Conservation (phyloP, 2,797 vertebrate genomes). For the Kryptopterus vitreolus region DNA sequence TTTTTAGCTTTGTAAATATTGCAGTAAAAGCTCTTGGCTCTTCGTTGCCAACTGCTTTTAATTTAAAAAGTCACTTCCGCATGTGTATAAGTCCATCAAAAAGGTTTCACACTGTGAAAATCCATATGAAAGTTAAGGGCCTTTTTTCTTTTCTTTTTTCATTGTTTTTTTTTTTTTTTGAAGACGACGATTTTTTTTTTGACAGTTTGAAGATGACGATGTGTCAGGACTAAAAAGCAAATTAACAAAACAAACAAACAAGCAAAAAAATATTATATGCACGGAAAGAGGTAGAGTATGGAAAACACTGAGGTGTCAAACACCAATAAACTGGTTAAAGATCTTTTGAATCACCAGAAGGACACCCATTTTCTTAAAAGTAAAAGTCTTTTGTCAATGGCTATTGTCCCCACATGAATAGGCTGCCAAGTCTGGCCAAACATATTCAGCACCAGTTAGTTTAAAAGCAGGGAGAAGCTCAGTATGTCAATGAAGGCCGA, state of each 20-base stretch:
- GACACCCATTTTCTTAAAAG: slow-evolving; percentile 57
- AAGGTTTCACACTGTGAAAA: slow-evolving; percentile 37
- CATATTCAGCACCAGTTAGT: slow-evolving; percentile 58
- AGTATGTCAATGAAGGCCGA: slow-evolving; percentile 54
- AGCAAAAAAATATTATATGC: slow-evolving; percentile 26
- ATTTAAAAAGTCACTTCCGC: slow-evolving; percentile 34
- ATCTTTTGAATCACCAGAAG: slow-evolving; percentile 51
- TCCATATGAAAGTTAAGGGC: slow-evolving; percentile 20
- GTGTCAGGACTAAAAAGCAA: slow-evolving; percentile 30
- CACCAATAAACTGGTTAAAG: slow-evolving; percentile 53
- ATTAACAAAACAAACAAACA: slow-evolving; percentile 18
- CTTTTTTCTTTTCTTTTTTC: too few relatives aligned
- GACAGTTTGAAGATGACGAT: slow-evolving; percentile 13
- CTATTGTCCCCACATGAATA: slow-evolving; percentile 56
- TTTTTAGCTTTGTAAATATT: slow-evolving; percentile 51
- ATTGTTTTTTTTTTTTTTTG: neutral
- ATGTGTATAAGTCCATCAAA: slow-evolving; percentile 24
- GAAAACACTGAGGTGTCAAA: slow-evolving; percentile 55
- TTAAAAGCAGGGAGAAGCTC: slow-evolving; percentile 59
- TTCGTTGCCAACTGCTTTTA: slow-evolving; percentile 25
- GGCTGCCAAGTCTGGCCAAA: slow-evolving; percentile 58
- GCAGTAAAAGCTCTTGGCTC: slow-evolving; percentile 45
- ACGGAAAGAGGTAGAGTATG: slow-evolving; percentile 55
- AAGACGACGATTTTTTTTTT: too few relatives aligned
- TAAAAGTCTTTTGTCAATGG: slow-evolving; percentile 56